phyloP scores from a whole-genome alignment of 2,797 vertebrate genomes.

The Diceros bicornis region DNA sequence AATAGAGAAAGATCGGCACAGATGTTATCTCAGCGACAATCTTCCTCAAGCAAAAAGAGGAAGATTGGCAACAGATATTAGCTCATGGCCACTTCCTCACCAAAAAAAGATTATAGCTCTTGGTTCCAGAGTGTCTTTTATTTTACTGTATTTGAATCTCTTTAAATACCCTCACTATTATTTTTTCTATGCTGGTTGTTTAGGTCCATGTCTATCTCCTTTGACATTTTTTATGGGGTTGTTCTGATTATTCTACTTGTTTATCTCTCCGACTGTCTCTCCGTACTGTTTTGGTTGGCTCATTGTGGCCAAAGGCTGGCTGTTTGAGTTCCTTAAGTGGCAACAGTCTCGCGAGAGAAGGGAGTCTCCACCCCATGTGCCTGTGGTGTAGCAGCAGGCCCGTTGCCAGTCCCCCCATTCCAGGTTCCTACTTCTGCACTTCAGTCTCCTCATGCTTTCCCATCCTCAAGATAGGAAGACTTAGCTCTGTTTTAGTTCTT shows the following conservation, averaged over 20 bases:
- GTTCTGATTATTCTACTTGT: neutral
- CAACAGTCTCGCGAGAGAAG: neutral
- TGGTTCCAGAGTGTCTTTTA: neutral
- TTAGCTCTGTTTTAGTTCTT: neutral
- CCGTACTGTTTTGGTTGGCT: neutral
- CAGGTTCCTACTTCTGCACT: no score
- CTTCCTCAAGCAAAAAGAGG: no score
- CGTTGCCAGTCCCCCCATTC: neutral
- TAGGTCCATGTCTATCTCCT: neutral
- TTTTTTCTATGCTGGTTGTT: neutral
- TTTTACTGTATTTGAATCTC: neutral
- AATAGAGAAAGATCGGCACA: no score
- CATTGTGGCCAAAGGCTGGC: neutral
- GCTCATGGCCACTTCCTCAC: no score
- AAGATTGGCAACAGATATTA: no score
- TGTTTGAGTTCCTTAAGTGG: neutral
- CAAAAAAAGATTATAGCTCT: neutral
- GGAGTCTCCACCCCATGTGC: neutral
- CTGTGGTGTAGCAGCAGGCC: neutral
- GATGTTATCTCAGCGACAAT: no score
- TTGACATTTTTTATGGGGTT: neutral
- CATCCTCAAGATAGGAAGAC: neutral
- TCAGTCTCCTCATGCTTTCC: neutral
- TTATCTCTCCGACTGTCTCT: neutral
- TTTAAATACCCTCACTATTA: neutral